These are phyloP conservation scores for Heliconius nattereri DNA, from an alignment of 1,140 invertebrate species.

Conservation along the genomic window DNA sequence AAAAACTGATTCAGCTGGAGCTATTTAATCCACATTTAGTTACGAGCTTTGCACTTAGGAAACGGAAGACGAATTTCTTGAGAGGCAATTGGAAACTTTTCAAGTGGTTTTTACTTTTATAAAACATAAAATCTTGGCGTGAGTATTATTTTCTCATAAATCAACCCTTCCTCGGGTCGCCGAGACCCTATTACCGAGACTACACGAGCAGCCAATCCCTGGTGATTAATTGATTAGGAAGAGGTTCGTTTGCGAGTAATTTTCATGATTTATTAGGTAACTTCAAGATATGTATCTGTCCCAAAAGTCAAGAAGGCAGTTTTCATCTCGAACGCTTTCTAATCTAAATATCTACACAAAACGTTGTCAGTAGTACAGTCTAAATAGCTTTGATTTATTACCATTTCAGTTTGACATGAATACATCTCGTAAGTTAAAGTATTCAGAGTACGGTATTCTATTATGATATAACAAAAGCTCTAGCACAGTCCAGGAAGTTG, in stretches of 20 bases:
- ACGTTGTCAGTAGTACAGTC: neutral
- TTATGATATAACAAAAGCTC: neutral
- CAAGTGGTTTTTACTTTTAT: slow-evolving; percentile 20
- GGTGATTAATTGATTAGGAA: slow-evolving; percentile 78
- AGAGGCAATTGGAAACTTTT: slow-evolving; percentile 17
- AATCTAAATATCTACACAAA: slow-evolving; percentile 34
- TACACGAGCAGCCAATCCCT: slow-evolving; percentile 64
- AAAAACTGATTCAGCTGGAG: slow-evolving; percentile 29
- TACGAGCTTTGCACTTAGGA: slow-evolving; percentile 22
- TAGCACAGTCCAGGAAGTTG: neutral
- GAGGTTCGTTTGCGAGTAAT: slow-evolving; percentile 70
- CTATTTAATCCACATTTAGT: slow-evolving; percentile 28
- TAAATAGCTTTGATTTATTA: slow-evolving; percentile 11
- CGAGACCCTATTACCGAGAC: slow-evolving; percentile 62
- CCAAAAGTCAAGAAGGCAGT: slow-evolving; percentile 50
- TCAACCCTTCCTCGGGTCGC: slow-evolving; percentile 67
- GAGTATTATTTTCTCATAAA: slow-evolving; percentile 76
- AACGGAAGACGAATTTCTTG: slow-evolving; percentile 19
- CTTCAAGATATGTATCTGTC: slow-evolving; percentile 39
- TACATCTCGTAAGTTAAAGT: neutral
- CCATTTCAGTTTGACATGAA: neutral
- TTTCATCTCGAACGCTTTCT: slow-evolving; percentile 37
- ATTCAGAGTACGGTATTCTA: neutral
- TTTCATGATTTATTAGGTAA: slow-evolving; percentile 73
- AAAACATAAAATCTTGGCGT: slow-evolving; percentile 63